Base-by-base conservation (phyloP, 2,113 vertebrate genomes). In the Microtus montanus region DNA sequence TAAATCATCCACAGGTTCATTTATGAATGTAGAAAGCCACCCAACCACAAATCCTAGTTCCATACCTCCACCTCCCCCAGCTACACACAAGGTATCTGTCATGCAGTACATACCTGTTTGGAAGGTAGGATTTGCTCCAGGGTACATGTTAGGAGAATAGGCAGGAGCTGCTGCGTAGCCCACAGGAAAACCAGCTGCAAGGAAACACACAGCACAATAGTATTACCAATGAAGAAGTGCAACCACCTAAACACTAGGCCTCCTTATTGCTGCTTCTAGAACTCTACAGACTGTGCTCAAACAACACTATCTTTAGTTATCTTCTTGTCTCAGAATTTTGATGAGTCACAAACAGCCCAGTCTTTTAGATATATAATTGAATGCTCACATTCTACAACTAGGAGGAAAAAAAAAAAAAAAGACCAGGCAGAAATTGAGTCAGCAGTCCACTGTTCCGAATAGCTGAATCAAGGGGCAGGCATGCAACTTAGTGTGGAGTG, bases 131-230 rank as follows among this genome's bases (percentile, higher is more conserved):
- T 99, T 99, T 68, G 99, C 98, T 97, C 99, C 99, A 97, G 99
- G 98, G 90, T 99, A 99, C 97, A 99, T 98, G 84, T 98, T 99
- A 44, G 99, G 99, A 93, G 99, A 99, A 97, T 99, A 99, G 38
- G 99, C 98, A 95, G 99, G 99, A 97, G 99, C 99, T 97, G 99
- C 97, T 87, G 99, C 99, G 61, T 99, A 99, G 95, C 99, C 99
- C 95, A 99, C 99, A 85, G 99, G 99, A 96, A 99, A 99, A 94
- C 99, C 99, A 97, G 99, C 99, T 99, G 63, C 13, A 96, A 52
- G 24, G 93, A 97, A 92, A 87, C 26, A 98, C 7, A 97, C 33
- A 95, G 41, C 84, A 95, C 19, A 96, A 0, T 1, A 2, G 68
- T 26, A 87, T 98, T 95, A 98, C 24, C 92, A 91, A 35, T 17